Conservation (phyloP, 2,888 invertebrate genomes). For the Ariolimax columbianus region DNA sequence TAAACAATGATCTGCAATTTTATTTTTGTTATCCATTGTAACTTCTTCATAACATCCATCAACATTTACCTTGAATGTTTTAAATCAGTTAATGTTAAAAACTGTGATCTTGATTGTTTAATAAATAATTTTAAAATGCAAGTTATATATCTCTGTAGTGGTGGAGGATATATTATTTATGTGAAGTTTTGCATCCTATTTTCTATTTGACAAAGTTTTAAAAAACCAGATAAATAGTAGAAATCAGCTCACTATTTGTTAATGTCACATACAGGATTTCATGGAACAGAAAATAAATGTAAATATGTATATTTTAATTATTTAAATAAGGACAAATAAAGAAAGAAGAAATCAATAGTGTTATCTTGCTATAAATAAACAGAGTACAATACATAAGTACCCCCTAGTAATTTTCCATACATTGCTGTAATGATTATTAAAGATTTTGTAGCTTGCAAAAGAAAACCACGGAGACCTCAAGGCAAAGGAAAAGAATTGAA, state of each 20-base stretch:
- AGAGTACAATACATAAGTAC: too few relatives aligned
- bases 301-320: not conserved
- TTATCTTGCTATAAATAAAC: too few relatives aligned
- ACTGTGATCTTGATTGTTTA: not conserved
- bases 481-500: too few relatives aligned
- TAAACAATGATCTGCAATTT: not conserved
- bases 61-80: not conserved
- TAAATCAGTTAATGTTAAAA: not conserved
- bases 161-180: conserved; percentile 9
- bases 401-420: too few relatives aligned
- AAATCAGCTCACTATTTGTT: too few relatives aligned
- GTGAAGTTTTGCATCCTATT: not conserved
- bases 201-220: not conserved
- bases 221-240: not conserved
- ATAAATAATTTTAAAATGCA: not conserved
- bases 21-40: not conserved
- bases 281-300: not conserved
- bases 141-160: not conserved
- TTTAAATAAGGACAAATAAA: too few relatives aligned
- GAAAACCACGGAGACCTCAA: too few relatives aligned
- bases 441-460: too few relatives aligned
- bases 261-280: too few relatives aligned
- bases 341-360: too few relatives aligned
- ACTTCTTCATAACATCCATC: not conserved
- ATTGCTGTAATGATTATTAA: too few relatives aligned